These are phyloP conservation scores for Callorhinus ursinus DNA, from an alignment of 2,113 vertebrate species.

Conservation along the genomic window DNA sequence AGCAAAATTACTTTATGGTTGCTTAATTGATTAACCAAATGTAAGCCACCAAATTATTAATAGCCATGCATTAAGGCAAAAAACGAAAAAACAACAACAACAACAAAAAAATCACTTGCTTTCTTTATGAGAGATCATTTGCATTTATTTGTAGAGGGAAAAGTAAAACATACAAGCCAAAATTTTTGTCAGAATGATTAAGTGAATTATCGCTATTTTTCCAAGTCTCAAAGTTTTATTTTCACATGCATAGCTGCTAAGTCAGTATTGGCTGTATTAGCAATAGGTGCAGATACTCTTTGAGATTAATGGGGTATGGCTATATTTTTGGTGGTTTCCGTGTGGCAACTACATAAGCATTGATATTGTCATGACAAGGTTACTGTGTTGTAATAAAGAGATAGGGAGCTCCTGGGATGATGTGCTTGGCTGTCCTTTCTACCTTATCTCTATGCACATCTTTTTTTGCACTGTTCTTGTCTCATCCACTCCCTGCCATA, in stretches of 20 bases:
- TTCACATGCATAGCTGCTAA: constrained; percentile 24
- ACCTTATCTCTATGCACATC: not conserved
- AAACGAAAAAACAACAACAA: not conserved
- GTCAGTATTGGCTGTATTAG: constrained; percentile 57
- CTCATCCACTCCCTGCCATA: not conserved
- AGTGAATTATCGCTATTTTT: constrained; percentile 40
- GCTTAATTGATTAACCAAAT: constrained; percentile 15
- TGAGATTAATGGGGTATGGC: constrained; percentile 57
- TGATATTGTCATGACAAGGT: not conserved
- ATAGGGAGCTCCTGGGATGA: not conserved
- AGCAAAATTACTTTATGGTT: not conserved
- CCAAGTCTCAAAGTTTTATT: constrained; percentile 47
- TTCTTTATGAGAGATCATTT: constrained; percentile 47
- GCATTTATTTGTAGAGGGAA: constrained; percentile 48
- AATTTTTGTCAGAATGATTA: constrained; percentile 55
- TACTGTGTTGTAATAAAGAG: constrained; percentile 30
- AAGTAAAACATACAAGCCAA: constrained; percentile 46
- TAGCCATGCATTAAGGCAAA: not conserved
- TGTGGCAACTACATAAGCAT: constrained; percentile 48
- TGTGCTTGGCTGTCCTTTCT: not conserved
- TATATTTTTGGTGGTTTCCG: constrained; percentile 47
- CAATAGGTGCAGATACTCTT: constrained; percentile 45
- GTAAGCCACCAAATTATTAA: constrained; percentile 37
- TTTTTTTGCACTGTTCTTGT: not conserved
- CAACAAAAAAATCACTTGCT: not conserved